phyloP scores from a whole-genome alignment of 64 coral and sea anemone species.

The Exaiptasia diaphana region DNA sequence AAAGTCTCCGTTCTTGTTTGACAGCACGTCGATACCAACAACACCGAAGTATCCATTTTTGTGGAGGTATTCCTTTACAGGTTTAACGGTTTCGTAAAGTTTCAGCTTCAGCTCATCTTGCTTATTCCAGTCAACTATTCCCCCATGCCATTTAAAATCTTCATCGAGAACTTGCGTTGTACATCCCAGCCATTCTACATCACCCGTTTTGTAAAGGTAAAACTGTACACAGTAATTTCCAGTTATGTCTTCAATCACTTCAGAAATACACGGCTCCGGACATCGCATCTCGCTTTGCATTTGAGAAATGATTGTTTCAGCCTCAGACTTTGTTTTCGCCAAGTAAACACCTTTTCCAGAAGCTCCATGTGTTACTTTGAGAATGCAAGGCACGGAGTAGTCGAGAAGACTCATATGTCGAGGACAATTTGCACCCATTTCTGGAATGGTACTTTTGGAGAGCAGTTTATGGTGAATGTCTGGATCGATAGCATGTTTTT shows the following conservation, averaged over 20 bases:
- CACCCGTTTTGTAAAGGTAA: slow-evolving; percentile 73
- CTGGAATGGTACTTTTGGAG: slow-evolving; percentile 66
- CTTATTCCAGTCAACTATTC: slow-evolving; percentile 59
- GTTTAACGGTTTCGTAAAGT: slow-evolving; percentile 27
- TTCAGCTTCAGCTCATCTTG: slow-evolving; percentile 50
- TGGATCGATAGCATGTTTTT: slow-evolving; percentile 83
- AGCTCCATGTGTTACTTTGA: slow-evolving; percentile 75
- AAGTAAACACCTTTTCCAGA: slow-evolving; percentile 58
- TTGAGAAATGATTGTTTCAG: slow-evolving; percentile 27
- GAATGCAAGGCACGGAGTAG: slow-evolving; percentile 78
- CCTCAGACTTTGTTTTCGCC: slow-evolving; percentile 56
- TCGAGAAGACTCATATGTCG: slow-evolving; percentile 65
- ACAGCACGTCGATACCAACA: slow-evolving; percentile 70
- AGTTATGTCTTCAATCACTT: slow-evolving; percentile 66
- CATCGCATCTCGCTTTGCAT: slow-evolving; percentile 41
- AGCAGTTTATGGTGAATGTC: slow-evolving; percentile 80
- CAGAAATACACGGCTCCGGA: slow-evolving; percentile 46
- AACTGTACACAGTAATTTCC: slow-evolving; percentile 67
- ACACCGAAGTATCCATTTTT: slow-evolving; percentile 83
- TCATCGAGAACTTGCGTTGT: neutral
- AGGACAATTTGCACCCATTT: slow-evolving; percentile 75
- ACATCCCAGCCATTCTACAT: slow-evolving; percentile 64
- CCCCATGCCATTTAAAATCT: neutral
- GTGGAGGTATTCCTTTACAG: slow-evolving; percentile 80
- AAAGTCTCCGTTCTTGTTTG: slow-evolving; percentile 61